A percentile compares a stretch with the other conserved stretches of the same genome.
Conservation (phyloP, 1,140 invertebrate genomes). For the Luehdorfia chinensis region DNA sequence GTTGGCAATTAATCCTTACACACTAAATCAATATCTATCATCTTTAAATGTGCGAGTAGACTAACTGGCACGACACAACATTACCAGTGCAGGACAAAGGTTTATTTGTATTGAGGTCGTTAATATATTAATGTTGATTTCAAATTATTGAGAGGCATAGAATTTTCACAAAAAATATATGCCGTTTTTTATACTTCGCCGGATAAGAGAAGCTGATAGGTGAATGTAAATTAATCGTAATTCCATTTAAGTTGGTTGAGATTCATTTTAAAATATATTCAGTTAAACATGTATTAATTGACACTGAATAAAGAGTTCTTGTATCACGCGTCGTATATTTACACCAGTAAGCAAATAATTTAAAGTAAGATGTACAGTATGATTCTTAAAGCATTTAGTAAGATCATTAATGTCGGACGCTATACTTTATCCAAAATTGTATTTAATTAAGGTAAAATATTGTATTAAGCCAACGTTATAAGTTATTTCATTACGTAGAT, state of each 20-base stretch:
- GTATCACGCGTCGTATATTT: no score
- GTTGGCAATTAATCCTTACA: slow-evolving; percentile 12
- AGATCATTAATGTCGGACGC: slow-evolving; percentile 20
- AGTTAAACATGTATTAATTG: no score
- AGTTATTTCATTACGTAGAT: slow-evolving; percentile 1
- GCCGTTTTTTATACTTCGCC: no score
- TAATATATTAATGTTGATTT: background rate
- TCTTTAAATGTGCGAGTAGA: background rate
- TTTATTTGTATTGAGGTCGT: slow-evolving; percentile 6
- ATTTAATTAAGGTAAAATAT: slow-evolving; percentile 8
- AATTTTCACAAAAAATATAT: no score
- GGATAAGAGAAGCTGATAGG: no score
- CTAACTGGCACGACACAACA: slow-evolving; percentile 4
- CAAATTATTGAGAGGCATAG: no score
- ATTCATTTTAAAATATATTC: no score
- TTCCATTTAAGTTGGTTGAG: no score
- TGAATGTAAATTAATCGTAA: no score
- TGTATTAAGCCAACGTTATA: slow-evolving; percentile 2
- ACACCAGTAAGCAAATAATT: no score
- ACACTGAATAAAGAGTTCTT: no score
- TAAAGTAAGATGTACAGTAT: slow-evolving; percentile 16
- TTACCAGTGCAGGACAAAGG: slow-evolving; percentile 13
- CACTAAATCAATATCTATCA: slow-evolving; percentile 16
- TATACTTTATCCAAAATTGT: background rate
- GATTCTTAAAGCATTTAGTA: slow-evolving; percentile 19